Base-by-base conservation (phyloP, 2,797 vertebrate genomes). In the Alauda arvensis region DNA sequence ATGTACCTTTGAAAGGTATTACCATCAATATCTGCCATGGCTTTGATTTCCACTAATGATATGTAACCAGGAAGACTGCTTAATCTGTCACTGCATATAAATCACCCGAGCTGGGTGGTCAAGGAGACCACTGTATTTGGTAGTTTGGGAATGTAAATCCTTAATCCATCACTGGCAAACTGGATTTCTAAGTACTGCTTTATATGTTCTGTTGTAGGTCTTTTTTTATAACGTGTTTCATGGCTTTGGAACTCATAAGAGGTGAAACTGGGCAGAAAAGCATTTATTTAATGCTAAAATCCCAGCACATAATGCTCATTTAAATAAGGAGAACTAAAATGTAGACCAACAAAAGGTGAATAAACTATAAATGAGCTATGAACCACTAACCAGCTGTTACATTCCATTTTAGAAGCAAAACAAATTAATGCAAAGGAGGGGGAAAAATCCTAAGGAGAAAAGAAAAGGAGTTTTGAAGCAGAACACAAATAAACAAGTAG, bases 1-100 rank as follows among this genome's bases (percentile, higher is more conserved):
- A 93, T 91, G 90, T 85, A 93, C 92, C 91, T 94, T 91, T 87
- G 90, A 85, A 94, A 94, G 84, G 93, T 93, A 95, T 94, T 94
- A 34, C 87, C 93, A 93, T 94, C 88, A 90, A 94, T 94, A 94
- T 88, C 90, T 95, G 93, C 78, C 87, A 87, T 61, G 87, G 31
- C 79, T 94, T 90, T 92, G 93, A 94, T 93, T 94, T 90, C 90
- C 77, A 56, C 88, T 93, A 91, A 94, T 88, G 85, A 94, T 91
- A 92, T 75, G 75, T 93, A 95, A 92, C 75, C 80, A 91, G 76
- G 88, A 95, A 77, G 90, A 85, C 75, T 91, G 80, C 91, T 92
- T 90, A 62, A 82, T 93, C 87, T 92, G 87, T 85, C 85, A 75
- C 57, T 71, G n/a, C 1, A 1, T 31, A 81, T 94, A 93, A 94